Percentiles rank a stretch among this genome's conserved stretches.
These are phyloP conservation scores for Pollachius pollachius DNA, from an alignment of 2,113 vertebrate species.

Conservation along the genomic window DNA sequence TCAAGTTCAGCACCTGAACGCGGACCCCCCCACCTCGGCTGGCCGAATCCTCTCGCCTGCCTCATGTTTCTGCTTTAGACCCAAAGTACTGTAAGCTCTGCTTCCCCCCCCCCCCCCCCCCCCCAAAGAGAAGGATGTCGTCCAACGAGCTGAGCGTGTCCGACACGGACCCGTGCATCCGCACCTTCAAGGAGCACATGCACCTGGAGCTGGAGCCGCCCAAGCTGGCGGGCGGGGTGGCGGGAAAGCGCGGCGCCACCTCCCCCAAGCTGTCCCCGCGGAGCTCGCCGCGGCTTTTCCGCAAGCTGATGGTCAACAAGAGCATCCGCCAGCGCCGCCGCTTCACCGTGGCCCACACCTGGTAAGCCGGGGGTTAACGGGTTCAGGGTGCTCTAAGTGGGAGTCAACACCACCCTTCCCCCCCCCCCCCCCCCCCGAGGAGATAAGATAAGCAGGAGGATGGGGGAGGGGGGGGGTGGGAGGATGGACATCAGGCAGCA, in stretches of 20 bases:
- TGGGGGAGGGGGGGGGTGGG: background rate
- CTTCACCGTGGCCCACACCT: conserved; percentile 97
- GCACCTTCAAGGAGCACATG: conserved; percentile 98
- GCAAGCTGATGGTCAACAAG: conserved; percentile 98
- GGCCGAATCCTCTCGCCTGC: background rate
- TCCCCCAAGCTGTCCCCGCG: conserved; percentile 97
- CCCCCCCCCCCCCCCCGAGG: background rate
- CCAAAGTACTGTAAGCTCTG: background rate
- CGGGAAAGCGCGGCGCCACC: conserved; percentile 82
- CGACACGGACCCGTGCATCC: conserved; percentile 88
- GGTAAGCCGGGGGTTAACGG: conserved; percentile 76
- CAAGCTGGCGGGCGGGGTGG: conserved; percentile 77
- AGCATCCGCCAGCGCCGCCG: conserved; percentile 94
- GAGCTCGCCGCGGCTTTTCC: conserved; percentile 93
- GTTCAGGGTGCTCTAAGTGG: too few species aligned
- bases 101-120: background rate
- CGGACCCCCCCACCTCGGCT: too few species aligned
- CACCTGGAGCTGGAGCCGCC: conserved; percentile 95
- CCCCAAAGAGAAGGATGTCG: conserved; percentile 74
- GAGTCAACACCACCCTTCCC: too few species aligned
- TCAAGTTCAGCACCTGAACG: background rate
- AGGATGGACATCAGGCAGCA: too few species aligned
- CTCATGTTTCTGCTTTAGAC: background rate
- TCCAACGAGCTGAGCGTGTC: conserved; percentile 79
- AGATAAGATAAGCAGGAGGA: conserved; percentile 6